Percentiles rank a stretch among this genome's conserved stretches.
phyloP scores from a whole-genome alignment of 2,113 vertebrate species.

The Ascaphus truei region DNA sequence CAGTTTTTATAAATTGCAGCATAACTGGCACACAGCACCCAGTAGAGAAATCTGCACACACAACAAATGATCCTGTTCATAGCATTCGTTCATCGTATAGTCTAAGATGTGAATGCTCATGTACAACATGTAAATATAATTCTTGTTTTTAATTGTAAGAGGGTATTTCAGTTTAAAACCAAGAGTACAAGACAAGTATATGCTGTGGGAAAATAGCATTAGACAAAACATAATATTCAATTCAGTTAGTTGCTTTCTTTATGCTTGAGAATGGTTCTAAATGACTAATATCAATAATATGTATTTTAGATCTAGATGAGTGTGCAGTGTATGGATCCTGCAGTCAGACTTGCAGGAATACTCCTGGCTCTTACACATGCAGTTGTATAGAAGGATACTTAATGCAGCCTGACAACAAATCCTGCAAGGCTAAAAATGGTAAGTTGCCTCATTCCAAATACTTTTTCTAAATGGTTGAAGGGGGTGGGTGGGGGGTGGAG shows the following conservation, averaged over 20 bases:
- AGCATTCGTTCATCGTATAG: neutral
- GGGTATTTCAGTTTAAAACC: neutral
- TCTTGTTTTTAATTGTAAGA: neutral
- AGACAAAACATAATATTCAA: neutral
- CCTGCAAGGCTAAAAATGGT: slow-evolving; percentile 92
- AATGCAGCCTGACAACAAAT: slow-evolving; percentile 81
- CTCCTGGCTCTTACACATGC: slow-evolving; percentile 84
- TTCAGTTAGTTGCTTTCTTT: neutral
- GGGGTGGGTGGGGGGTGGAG: too few species aligned
- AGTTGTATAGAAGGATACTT: slow-evolving; percentile 88
- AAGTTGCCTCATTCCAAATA: slow-evolving; percentile 50
- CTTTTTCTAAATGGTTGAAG: too few species aligned
- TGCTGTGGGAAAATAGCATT: neutral
- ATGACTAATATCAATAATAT: slow-evolving; percentile 10
- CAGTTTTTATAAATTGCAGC: slow-evolving; percentile 20
- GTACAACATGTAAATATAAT: neutral
- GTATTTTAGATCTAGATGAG: slow-evolving; percentile 86
- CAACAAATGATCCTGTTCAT: neutral
- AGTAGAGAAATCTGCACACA: neutral
- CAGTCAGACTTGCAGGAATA: slow-evolving; percentile 89
- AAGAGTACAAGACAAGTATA: neutral
- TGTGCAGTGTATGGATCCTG: slow-evolving; percentile 83
- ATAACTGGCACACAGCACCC: slow-evolving; percentile 1
- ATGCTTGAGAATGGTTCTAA: neutral
- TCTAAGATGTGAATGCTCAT: neutral